Evolutionary conservation across 1,140 invertebrate species (phyloP).

Genomic region (Arctopsyche grandis): DNA sequence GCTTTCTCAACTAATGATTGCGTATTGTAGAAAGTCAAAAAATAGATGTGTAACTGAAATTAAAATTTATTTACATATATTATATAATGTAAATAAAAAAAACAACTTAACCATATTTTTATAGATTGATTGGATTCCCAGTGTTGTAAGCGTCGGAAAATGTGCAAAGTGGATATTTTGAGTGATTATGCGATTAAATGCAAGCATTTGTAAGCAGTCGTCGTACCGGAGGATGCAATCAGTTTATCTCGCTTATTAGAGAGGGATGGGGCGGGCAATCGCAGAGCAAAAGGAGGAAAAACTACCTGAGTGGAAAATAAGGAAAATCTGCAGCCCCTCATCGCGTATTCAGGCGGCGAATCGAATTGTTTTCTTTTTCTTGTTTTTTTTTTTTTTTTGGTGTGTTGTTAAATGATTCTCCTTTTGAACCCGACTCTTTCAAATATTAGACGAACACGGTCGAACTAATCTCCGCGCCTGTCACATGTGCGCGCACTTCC

Average conservation of each 20-base stretch:
- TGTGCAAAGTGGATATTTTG: no score
- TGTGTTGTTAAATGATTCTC: slow-evolving; percentile 16
- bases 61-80: no score
- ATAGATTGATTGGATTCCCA: no score
- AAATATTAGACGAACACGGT: not conserved
- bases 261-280: not conserved
- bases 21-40: no score
- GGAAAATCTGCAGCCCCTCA: slow-evolving; percentile 28
- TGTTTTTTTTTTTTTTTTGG: not conserved
- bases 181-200: no score
- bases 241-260: slow-evolving; percentile 22
- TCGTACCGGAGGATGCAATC: slow-evolving; percentile 2
- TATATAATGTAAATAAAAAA: no score
- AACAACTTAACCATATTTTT: no score
- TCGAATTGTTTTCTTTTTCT: slow-evolving; percentile 43
- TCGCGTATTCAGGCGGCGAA: slow-evolving; percentile 31
- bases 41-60: no score
- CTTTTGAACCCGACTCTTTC: slow-evolving; percentile 3
- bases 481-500: not conserved
- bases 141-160: no score
- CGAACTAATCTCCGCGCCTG: slow-evolving; percentile 18
- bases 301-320: slow-evolving; percentile 37
- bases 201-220: not conserved
- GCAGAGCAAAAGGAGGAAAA: slow-evolving; percentile 6
- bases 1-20: no score